Conservation (phyloP, 2,888 invertebrate genomes). For the Polydrusus cervinus region DNA sequence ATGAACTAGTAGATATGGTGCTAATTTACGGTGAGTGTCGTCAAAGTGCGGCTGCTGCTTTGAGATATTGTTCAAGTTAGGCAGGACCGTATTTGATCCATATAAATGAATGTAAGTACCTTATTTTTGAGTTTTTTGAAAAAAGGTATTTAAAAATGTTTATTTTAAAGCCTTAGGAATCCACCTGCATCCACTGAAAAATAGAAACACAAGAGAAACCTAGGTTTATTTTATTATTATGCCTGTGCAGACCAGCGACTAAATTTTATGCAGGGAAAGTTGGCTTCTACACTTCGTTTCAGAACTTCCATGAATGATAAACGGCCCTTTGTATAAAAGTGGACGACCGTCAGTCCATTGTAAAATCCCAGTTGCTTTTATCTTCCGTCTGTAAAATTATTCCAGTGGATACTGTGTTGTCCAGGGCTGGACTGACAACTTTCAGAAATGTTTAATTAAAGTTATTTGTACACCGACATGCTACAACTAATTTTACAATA, state of each 20-base stretch:
- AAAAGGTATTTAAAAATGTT: no score
- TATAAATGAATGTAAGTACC: no score
- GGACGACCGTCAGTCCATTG: slow-evolving; percentile 7
- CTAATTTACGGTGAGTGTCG: no score
- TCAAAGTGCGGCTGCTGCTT: no score
- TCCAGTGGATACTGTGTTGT: not conserved
- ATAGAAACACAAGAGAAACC: not conserved
- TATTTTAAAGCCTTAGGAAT: no score
- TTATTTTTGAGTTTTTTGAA: no score
- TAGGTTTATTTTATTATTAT: not conserved
- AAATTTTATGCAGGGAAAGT: slow-evolving; percentile 7
- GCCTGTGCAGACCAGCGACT: not conserved
- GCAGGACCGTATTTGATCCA: no score
- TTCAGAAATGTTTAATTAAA: not conserved
- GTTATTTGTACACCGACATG: no score
- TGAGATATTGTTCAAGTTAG: no score
- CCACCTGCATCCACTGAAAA: not conserved
- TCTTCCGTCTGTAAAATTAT: slow-evolving; percentile 22
- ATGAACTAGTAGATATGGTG: no score
- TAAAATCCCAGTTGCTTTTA: slow-evolving; percentile 21
- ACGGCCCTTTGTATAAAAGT: slow-evolving; percentile 18
- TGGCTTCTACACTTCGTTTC: not conserved
- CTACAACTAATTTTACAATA: no score
- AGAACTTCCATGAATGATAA: slow-evolving; percentile 17
- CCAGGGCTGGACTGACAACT: not conserved